phyloP scores from a whole-genome alignment of 2,888 invertebrate genomes.

The Unio delphinus region DNA sequence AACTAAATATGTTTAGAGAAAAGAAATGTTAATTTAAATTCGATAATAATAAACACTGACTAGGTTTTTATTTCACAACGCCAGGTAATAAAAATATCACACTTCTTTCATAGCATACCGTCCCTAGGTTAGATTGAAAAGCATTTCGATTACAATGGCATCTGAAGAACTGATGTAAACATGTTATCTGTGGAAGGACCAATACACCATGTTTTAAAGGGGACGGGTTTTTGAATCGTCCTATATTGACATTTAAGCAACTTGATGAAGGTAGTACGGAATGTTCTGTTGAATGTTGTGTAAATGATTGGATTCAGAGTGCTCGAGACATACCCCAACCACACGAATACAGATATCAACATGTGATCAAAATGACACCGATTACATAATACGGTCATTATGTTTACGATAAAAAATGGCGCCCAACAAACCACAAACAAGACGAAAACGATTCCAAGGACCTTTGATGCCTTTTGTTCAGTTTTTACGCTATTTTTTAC shows the following conservation, averaged over 20 bases:
- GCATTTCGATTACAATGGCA: too few species aligned
- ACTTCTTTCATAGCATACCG: too few species aligned
- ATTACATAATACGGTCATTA: conserved; percentile 78
- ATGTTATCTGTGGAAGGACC: too few species aligned
- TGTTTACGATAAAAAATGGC: conserved; percentile 69
- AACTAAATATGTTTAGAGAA: too few species aligned
- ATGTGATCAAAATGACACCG: conserved; percentile 78
- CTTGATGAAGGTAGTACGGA: conserved; percentile 66
- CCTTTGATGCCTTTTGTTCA: conserved; percentile 97
- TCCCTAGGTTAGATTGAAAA: too few species aligned
- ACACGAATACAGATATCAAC: conserved; percentile 65
- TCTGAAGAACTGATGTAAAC: too few species aligned
- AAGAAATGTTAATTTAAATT: too few species aligned
- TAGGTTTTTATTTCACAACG: too few species aligned
- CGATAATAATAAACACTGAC: too few species aligned
- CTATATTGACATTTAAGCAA: conserved; percentile 61
- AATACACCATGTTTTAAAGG: too few species aligned
- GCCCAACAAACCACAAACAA: conserved; percentile 70
- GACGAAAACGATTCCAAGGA: conserved; percentile 69
- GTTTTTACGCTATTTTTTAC: conserved; percentile 76
- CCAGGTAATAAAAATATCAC: too few species aligned
- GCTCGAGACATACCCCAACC: conserved; percentile 70
- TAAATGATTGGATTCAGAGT: conserved; percentile 71
- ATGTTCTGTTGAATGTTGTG: conserved; percentile 70
- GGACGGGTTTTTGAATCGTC: conserved; percentile 22